phyloP scores from a whole-genome alignment of 2,113 vertebrate species.

The Polypterus bichir region DNA sequence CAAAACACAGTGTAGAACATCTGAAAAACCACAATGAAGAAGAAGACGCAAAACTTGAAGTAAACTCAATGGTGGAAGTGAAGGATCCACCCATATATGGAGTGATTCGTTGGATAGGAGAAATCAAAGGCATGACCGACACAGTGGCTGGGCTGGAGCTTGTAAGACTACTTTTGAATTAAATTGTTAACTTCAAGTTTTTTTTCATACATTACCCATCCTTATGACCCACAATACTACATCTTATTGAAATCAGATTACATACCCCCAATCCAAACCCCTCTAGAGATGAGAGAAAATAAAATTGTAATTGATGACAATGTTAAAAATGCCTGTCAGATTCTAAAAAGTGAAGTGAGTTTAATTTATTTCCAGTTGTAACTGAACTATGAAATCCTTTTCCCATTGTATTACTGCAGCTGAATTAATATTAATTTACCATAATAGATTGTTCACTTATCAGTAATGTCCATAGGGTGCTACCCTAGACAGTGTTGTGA shows the following conservation, averaged over 20 bases:
- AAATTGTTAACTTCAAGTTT: neutral
- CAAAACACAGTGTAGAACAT: neutral
- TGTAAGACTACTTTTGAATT: slow-evolving; percentile 25
- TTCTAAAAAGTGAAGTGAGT: no score
- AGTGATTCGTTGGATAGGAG: slow-evolving; percentile 65
- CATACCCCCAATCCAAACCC: no score
- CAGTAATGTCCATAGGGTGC: no score
- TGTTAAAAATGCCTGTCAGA: no score
- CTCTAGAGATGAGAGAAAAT: no score
- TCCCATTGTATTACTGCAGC: no score
- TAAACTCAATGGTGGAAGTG: slow-evolving; percentile 65
- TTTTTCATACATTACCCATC: neutral
- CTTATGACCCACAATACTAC: neutral
- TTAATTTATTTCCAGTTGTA: no score
- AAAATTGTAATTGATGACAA: no score
- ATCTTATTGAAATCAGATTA: neutral
- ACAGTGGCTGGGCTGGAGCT: slow-evolving; percentile 59
- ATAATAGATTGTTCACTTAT: no score
- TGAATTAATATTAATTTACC: no score
- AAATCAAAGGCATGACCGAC: slow-evolving; percentile 34
- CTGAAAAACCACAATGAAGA: neutral
- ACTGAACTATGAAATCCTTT: no score
- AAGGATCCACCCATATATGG: slow-evolving; percentile 60
- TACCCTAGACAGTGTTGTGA: no score
- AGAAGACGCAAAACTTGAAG: slow-evolving; percentile 34